Base-by-base conservation (phyloP, 2,113 vertebrate species). In the Silurus meridionalis region DNA sequence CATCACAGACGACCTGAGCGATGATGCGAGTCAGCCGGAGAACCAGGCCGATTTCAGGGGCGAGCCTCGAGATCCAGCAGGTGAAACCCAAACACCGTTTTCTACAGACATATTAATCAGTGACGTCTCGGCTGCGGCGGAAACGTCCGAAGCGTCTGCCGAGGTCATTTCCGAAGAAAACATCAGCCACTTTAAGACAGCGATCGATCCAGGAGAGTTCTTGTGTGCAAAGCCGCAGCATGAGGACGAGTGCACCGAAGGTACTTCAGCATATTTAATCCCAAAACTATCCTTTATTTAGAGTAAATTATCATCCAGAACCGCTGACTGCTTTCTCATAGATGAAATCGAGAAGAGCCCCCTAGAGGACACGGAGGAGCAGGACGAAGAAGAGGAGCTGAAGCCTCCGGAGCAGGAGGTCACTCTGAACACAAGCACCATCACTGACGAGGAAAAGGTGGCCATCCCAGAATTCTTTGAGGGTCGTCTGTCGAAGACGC, bases 391-490 rank as follows among this genome's bases (percentile, higher is more conserved):
- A 75, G 97, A 98, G 85, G 96, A 96, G 78, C 94, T 99, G 37
- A 98, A 96, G 82, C 93, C 94, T 21, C 98, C 98, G 0, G 97
- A 98, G 69, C 95, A 98, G 67, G 98, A 99, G 92, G 92, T 97
- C 15, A 92, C 96, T 85, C 91, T 99, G 88, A 96, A 99, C 91
- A 93, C 92, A 83, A 94, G 91, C 78, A 78, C 87, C 83, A 96
- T 99, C 88, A 93, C 95, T 1, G 97, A 99, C 74, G 98, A 99
- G 81, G 98, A 99, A 92, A 99, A 98, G 85, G 97, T 98, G 93
- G 98, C 98, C 58, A 97, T 99, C 90, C 95, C 97, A 0, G 98
- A 99, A 86, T 99, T 99, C 92, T 99, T 99, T 92, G 98, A 99
- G 87, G 98, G 98, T 0, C 96, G 98, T 25, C 94, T 96, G 63